Percentiles rank a stretch among this genome's conserved stretches.
These are phyloP conservation scores for Serilophus lunatus DNA, from an alignment of 2,113 vertebrate genomes.

Conservation along the genomic window DNA sequence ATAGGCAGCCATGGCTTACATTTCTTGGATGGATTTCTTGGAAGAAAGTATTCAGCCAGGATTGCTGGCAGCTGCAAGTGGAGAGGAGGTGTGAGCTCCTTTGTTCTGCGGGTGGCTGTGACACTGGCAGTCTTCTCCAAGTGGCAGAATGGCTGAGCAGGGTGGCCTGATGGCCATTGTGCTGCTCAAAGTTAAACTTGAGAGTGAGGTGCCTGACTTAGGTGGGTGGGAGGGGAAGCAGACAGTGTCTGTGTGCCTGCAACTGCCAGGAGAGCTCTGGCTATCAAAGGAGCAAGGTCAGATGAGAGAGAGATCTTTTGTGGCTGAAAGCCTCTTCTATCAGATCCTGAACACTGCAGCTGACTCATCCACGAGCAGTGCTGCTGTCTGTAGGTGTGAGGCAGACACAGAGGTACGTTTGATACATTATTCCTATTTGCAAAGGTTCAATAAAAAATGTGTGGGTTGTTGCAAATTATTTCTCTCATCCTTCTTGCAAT, in stretches of 20 bases:
- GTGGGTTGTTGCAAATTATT: slow-evolving; percentile 70
- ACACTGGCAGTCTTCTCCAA: neutral
- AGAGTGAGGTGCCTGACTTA: neutral
- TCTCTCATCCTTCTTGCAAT: slow-evolving; percentile 64
- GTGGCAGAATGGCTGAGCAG: neutral
- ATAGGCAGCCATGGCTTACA: neutral
- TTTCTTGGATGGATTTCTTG: neutral
- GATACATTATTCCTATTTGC: slow-evolving; percentile 48
- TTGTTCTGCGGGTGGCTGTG: neutral
- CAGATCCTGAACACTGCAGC: neutral
- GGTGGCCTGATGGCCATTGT: neutral
- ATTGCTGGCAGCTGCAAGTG: neutral
- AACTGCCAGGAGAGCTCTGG: neutral
- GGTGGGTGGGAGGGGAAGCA: neutral
- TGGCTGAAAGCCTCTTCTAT: neutral
- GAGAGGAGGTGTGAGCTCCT: neutral
- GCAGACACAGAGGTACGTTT: slow-evolving; percentile 6
- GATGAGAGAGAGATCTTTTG: neutral
- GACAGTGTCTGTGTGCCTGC: neutral
- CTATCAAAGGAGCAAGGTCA: slow-evolving; percentile 33
- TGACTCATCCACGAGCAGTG: neutral
- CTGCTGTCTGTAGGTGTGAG: slow-evolving; percentile 31
- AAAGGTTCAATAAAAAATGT: slow-evolving; percentile 68
- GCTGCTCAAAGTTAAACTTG: neutral
- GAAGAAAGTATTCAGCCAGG: neutral